A percentile compares a stretch with the other conserved stretches of the same genome.
phyloP scores from a whole-genome alignment of 1,140 invertebrate genomes.

The Drosophila sulfurigaster region DNA sequence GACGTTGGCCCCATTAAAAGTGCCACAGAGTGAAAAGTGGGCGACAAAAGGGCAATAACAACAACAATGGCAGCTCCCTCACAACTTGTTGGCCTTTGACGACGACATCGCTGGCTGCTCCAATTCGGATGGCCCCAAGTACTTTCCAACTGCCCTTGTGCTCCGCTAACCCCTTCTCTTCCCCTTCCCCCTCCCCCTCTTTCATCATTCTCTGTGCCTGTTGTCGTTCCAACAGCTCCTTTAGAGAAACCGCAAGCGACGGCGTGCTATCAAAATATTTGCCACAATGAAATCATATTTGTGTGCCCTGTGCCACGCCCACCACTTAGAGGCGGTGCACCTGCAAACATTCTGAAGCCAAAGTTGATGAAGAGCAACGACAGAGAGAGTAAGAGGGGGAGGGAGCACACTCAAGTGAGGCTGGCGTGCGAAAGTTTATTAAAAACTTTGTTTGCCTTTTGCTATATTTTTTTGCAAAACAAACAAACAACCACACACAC shows the following conservation, averaged over 20 bases:
- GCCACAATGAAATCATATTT: slow-evolving; percentile 79
- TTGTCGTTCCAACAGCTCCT: slow-evolving; percentile 2
- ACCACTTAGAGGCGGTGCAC: slow-evolving; percentile 53
- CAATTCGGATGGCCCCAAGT: slow-evolving; percentile 39
- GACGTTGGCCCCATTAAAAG: slow-evolving; percentile 40
- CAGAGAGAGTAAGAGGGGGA: background rate
- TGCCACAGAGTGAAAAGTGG: slow-evolving; percentile 48
- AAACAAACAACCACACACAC: slow-evolving; percentile 38
- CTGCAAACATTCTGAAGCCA: slow-evolving; percentile 47
- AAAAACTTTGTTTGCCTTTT: slow-evolving; percentile 77
- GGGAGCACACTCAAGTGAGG: slow-evolving; percentile 68
- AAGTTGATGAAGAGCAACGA: slow-evolving; percentile 16
- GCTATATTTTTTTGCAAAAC: slow-evolving; percentile 52
- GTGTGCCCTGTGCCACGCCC: slow-evolving; percentile 34
- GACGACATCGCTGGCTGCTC: slow-evolving; percentile 39
- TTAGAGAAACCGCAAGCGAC: slow-evolving; percentile 35
- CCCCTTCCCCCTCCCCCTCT: no score
- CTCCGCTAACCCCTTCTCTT: background rate
- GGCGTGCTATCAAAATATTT: slow-evolving; percentile 75
- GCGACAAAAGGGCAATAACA: slow-evolving; percentile 51
- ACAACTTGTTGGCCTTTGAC: slow-evolving; percentile 73
- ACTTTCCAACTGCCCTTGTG: slow-evolving; percentile 25
- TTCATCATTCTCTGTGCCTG: background rate
- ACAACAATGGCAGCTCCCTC: slow-evolving; percentile 57
- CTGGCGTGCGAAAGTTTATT: slow-evolving; percentile 82